A percentile compares a stretch with the other conserved stretches of the same genome.
Conservation (phyloP, 2,888 invertebrate species). For the Acleris cristana region DNA sequence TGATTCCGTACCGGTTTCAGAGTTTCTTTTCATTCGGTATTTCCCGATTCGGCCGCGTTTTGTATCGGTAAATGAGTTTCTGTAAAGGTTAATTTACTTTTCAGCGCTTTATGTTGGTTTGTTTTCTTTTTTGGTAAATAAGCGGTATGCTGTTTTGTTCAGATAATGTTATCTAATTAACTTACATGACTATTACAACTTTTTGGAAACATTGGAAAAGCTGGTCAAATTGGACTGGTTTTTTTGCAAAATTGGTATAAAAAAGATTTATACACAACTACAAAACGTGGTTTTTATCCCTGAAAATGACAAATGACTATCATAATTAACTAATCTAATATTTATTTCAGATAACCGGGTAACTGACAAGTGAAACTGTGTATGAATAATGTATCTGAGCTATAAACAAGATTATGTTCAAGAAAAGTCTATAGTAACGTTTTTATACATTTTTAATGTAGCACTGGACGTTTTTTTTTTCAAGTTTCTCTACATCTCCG, state of each 20-base stretch:
- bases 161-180: not conserved
- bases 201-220: too few species aligned
- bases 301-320: too few species aligned
- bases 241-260: too few species aligned
- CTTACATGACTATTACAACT: too few species aligned
- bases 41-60: conserved; percentile 73
- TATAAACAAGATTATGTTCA: too few species aligned
- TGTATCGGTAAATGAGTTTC: conserved; percentile 81
- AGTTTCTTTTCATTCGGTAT: conserved; percentile 70
- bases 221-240: too few species aligned
- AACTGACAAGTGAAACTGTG: too few species aligned
- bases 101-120: conserved; percentile 58
- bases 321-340: too few species aligned
- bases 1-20: conserved; percentile 66
- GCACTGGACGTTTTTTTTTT: conserved; percentile 13
- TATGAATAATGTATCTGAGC: too few species aligned
- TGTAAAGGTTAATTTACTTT: conserved; percentile 76
- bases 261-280: too few species aligned
- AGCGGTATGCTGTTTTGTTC: conserved; percentile 28
- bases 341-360: too few species aligned
- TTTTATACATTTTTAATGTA: conserved; percentile 28
- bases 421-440: conserved; percentile 3
- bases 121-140: conserved; percentile 39
- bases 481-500: conserved; percentile 53
- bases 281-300: too few species aligned